Base-by-base conservation (phyloP, 2,797 vertebrate species). In the Aselliscus stoliczkanus region DNA sequence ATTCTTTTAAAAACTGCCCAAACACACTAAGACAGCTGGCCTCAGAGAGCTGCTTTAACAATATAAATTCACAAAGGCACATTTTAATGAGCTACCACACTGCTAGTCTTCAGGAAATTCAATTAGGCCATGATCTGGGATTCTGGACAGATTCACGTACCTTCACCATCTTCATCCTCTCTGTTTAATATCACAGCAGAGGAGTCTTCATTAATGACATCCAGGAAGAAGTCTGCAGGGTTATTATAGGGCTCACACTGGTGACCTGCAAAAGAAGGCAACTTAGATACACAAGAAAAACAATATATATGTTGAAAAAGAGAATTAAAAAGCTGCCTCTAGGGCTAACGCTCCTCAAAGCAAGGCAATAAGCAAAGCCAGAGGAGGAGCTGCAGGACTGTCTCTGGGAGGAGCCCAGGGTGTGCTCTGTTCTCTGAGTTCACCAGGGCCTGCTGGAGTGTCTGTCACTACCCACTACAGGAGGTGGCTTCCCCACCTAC, bases 211-310 rank as follows among this genome's bases (percentile, higher is more conserved):
- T 99, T 99, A 88, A 99, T 99, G 86, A 99, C 60, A 11, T 99
- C 99, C 97, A 99, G 98, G 92, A 99, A 99, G 93, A 99, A 99
- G 96, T 99, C 99, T 0, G 99, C 99, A 15, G 99, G 99, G 96
- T 99, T 99, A 98, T 99, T 99, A 98, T 99, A 99, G 0, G 98
- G 97, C 97, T 99, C 99, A 50, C 99, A 99, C 1, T 95, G 81
- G 54, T 99, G 99, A 29, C 99, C 99, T 99, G 95, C 0, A 95
- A 93, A 5, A 93, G 1, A 94, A 97, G 15, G 94, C 3, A 79
- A 62, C 0, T 12, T 14, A 31, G 31, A 5, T 70, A 23, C 20
- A 65, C 15, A 37, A 88, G 64, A 27, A 83, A 37, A 23, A 42
- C 2, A 54, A 56, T 80, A 80, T 15, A 50, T 15, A 54, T 20